Conservation (phyloP, 2,888 invertebrate species). For the Carpatolechia fugitivella region DNA sequence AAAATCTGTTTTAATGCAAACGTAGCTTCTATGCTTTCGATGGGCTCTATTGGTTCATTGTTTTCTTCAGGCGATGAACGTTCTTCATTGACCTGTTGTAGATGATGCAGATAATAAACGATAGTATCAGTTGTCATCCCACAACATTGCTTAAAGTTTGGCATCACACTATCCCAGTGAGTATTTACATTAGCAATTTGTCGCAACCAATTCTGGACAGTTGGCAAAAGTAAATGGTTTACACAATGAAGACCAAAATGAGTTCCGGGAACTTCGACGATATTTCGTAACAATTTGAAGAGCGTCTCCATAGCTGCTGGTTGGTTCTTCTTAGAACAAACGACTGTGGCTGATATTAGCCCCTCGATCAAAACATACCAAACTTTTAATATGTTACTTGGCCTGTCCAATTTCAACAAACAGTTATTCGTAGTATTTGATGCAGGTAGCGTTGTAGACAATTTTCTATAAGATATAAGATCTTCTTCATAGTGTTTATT, state of each 20-base stretch:
- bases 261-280: slow-evolving; percentile 89
- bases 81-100: slow-evolving; percentile 81
- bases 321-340: slow-evolving; percentile 93
- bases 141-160: slow-evolving; percentile 96
- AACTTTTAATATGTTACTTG: slow-evolving; percentile 91
- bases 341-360: slow-evolving; percentile 87
- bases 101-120: slow-evolving; percentile 89
- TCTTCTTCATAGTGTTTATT: slow-evolving; percentile 83
- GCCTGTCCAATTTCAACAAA: slow-evolving; percentile 84
- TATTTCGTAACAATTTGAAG: slow-evolving; percentile 89
- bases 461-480: slow-evolving; percentile 82
- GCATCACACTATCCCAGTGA: slow-evolving; percentile 87
- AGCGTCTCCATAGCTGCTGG: slow-evolving; percentile 92
- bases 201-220: slow-evolving; percentile 95
- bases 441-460: slow-evolving; percentile 75
- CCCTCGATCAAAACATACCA: slow-evolving; percentile 95
- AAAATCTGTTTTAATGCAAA: slow-evolving; percentile 92
- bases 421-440: slow-evolving; percentile 76
- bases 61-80: slow-evolving; percentile 58
- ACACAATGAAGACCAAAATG: slow-evolving; percentile 95
- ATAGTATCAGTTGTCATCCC: slow-evolving; percentile 95
- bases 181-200: slow-evolving; percentile 85
- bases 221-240: slow-evolving; percentile 93
- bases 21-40: slow-evolving; percentile 79
- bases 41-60: slow-evolving; percentile 72